Conservation (phyloP, 1,140 invertebrate genomes). For the Trissolcus basalis region DNA sequence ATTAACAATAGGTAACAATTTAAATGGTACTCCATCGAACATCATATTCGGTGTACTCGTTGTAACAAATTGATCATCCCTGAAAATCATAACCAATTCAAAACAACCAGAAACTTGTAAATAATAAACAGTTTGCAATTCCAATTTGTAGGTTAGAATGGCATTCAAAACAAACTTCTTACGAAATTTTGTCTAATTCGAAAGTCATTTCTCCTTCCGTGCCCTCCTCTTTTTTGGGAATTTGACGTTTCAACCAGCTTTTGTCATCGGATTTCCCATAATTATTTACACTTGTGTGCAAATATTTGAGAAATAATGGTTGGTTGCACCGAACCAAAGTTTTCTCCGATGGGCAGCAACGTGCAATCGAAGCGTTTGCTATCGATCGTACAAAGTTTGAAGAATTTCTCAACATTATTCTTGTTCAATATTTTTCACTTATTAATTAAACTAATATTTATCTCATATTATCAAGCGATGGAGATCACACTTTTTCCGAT, state of each 20-base stretch:
- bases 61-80: constrained; percentile 84
- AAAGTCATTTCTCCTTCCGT: constrained; percentile 80
- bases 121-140: neutral
- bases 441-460: too few species aligned
- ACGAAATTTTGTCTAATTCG: constrained; percentile 76
- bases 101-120: neutral
- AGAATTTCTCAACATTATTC: constrained; percentile 25
- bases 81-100: constrained; percentile 74
- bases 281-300: constrained; percentile 68
- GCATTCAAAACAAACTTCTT: constrained; percentile 21
- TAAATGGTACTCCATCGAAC: constrained; percentile 87
- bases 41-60: constrained; percentile 82
- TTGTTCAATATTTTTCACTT: too few species aligned
- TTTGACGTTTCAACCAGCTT: constrained; percentile 76
- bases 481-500: too few species aligned
- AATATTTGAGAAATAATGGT: constrained; percentile 28
- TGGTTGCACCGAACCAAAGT: neutral
- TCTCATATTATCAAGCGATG: too few species aligned
- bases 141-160: neutral
- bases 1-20: constrained; percentile 87
- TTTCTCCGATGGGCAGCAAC: constrained; percentile 1
- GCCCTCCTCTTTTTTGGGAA: constrained; percentile 81
- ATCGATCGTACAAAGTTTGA: constrained; percentile 8
- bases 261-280: constrained; percentile 77
- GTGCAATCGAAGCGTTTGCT: neutral